Evolutionary conservation across 2,888 invertebrate species (phyloP).

Genomic region (Ophion obscuratus): DNA sequence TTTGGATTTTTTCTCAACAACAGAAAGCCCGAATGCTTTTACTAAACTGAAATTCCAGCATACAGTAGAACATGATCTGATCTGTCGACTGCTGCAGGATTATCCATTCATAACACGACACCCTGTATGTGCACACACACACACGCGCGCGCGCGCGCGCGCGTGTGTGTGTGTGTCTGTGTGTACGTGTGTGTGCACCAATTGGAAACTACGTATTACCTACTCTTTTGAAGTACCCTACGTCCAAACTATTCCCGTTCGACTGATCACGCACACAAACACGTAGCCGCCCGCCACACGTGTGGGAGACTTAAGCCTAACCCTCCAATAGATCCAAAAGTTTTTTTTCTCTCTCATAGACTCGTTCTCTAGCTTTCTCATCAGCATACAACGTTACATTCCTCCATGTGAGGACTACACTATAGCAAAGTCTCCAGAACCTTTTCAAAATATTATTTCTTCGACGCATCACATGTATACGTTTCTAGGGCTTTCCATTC

Average conservation of each 20-base stretch:
- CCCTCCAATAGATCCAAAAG: conserved; percentile 16
- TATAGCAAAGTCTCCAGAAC: conserved; percentile 21
- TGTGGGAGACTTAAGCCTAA: neutral
- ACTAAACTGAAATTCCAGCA: no score
- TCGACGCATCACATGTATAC: neutral
- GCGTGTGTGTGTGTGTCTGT: no score
- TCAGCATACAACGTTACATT: conserved; percentile 12
- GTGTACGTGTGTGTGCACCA: neutral
- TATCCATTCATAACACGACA: no score
- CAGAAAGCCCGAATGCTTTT: no score
- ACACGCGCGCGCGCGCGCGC: no score
- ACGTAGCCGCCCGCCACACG: neutral
- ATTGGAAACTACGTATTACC: neutral
- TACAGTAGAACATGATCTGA: no score
- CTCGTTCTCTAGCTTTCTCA: conserved; percentile 13
- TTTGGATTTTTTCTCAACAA: no score
- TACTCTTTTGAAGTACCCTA: conserved; percentile 7
- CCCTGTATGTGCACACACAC: no score
- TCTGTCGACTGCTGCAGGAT: no score
- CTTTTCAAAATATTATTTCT: conserved; percentile 19
- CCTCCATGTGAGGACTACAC: conserved; percentile 4
- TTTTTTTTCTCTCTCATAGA: conserved; percentile 6
- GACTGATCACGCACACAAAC: neutral
- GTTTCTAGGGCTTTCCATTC: conserved; percentile 17
- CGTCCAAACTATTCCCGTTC: conserved; percentile 23